A percentile compares a stretch with the other conserved stretches of the same genome.
These are phyloP conservation scores for Oligia strigilis DNA, from an alignment of 2,888 invertebrate species.

Conservation along the genomic window DNA sequence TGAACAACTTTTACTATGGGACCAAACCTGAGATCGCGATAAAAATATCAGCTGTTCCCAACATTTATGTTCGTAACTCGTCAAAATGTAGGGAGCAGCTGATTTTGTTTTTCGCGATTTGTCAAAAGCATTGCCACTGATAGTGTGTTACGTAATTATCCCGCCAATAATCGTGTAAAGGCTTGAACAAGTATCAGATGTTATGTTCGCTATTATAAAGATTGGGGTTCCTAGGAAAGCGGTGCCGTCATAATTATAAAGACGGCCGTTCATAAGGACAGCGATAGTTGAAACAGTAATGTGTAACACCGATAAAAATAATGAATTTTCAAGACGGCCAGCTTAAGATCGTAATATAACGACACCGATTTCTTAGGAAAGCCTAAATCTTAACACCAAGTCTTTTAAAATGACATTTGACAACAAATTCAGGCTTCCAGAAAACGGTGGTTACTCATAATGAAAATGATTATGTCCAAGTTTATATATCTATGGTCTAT, in stretches of 20 bases:
- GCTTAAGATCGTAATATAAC: neutral
- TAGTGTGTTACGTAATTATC: too few species aligned
- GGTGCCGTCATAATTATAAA: neutral
- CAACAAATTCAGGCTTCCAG: neutral
- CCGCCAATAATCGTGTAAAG: neutral
- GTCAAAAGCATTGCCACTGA: too few species aligned
- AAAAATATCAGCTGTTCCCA: too few species aligned
- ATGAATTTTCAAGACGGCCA: neutral
- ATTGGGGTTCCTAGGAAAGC: neutral
- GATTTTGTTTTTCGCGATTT: too few species aligned
- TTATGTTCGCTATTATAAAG: too few species aligned
- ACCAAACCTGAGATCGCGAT: too few species aligned
- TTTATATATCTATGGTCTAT: too few species aligned
- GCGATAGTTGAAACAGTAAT: neutral
- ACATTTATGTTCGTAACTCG: too few species aligned
- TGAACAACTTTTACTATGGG: too few species aligned
- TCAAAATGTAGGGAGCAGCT: too few species aligned
- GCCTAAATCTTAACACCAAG: neutral
- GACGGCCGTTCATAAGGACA: neutral
- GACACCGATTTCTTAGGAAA: neutral
- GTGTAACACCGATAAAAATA: neutral
- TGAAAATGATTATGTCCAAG: neutral
- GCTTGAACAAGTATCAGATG: neutral
- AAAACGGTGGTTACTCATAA: neutral
- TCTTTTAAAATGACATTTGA: neutral